Evolutionary conservation across 2,888 invertebrate genomes (phyloP).

Genomic region (Dicyrtomina minuta): DNA sequence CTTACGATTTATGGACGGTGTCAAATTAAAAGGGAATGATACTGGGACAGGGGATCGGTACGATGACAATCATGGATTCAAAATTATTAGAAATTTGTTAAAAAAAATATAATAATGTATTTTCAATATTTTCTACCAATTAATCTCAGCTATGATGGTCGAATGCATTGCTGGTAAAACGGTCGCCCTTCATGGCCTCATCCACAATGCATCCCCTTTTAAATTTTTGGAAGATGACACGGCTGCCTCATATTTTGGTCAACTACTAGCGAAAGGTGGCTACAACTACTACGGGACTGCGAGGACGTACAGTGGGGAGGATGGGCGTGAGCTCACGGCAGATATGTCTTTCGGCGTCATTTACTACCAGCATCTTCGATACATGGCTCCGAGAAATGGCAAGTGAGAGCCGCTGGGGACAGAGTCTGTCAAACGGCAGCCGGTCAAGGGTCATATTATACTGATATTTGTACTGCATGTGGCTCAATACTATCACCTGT

Average conservation of each 20-base stretch:
- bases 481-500: slow-evolving; percentile 79
- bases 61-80: slow-evolving; percentile 39
- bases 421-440: slow-evolving; percentile 88
- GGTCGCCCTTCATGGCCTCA: slow-evolving; percentile 82
- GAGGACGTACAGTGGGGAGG: slow-evolving; percentile 89
- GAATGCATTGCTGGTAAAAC: slow-evolving; percentile 98
- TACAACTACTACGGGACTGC: slow-evolving; percentile 97
- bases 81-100: neutral
- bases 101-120: neutral
- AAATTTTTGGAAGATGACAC: slow-evolving; percentile 85
- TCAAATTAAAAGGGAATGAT: slow-evolving; percentile 73
- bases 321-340: slow-evolving; percentile 87
- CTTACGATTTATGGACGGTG: slow-evolving; percentile 78
- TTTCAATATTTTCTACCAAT: neutral
- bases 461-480: slow-evolving; percentile 68
- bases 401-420: slow-evolving; percentile 93
- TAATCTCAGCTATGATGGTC: slow-evolving; percentile 84
- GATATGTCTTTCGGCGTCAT: slow-evolving; percentile 96
- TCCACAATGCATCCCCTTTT: slow-evolving; percentile 96
- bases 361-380: slow-evolving; percentile 95
- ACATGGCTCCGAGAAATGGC: slow-evolving; percentile 99
- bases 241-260: slow-evolving; percentile 91
- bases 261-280: slow-evolving; percentile 78
- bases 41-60: slow-evolving; percentile 69
- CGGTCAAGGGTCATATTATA: slow-evolving; percentile 82